Evolutionary conservation across 2,888 invertebrate genomes (phyloP), one percentile per base, ranked within the genome.

Genomic region (Amphimallon solstitiale): DNA sequence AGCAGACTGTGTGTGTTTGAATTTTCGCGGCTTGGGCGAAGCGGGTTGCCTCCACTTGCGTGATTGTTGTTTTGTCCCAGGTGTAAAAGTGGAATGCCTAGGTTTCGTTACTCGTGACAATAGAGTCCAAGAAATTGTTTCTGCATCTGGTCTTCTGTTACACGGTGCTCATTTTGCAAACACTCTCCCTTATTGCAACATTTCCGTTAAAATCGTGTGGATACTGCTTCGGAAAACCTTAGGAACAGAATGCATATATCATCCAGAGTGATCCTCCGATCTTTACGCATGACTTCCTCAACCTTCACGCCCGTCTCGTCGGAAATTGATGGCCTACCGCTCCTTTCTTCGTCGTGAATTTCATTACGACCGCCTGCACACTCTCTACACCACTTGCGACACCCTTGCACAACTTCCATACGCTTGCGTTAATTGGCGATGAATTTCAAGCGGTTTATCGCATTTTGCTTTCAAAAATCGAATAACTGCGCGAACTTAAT

Each of bases 371-470:
- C 46, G 7, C 17, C 17, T 46, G 45, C 10, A 1, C 15, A 17
- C 9, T 15, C 45, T 17, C 45, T 46, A 46, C 45, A 46, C 19
- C 17, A 46, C 19, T 46, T 17, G 45, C 45, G 45, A 46, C 17
- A 10, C 3, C 17, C 17, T 17, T 46, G 17, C 5, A 23, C 23
- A 2, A 46, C 17, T 17, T 17, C 45, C 45, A 46, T 46, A 17
- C 17, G 17, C 45, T 38, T 5, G 9, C 10, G 7, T 17, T 1
- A 7, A 14, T 10, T 1, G 14, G 17, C 19, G 17, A 14, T 46
- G 14, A 46, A 46, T 17, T 46, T 46, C 45, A 19, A 46, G 9
- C 19, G 17, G 19, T 46, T 46, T 46, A 46, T 19, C 21, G n/a
- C 46, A 7, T 46, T 46, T 46, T 46, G 21, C n/a, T 10, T 46